Conservation (phyloP, 2,888 invertebrate genomes). For the Xestia ashworthii region DNA sequence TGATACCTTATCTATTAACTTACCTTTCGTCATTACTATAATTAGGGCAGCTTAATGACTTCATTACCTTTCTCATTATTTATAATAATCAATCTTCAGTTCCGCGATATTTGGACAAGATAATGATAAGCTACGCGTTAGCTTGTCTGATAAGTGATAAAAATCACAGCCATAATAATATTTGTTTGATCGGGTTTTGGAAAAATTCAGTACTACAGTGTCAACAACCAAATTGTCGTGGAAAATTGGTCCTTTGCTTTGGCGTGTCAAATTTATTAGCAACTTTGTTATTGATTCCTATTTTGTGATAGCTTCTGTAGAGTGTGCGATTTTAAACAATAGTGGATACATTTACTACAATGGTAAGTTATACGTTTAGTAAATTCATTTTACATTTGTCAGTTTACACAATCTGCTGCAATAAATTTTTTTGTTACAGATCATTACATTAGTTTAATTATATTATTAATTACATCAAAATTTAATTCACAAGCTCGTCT, state of each 20-base stretch:
- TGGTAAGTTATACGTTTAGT: not conserved
- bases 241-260: not conserved
- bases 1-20: not conserved
- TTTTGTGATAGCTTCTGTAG: not conserved
- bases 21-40: not conserved
- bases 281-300: not conserved
- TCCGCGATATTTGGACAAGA: slow-evolving; percentile 2
- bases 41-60: slow-evolving; percentile 7
- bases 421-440: not conserved
- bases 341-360: not conserved
- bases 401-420: not conserved
- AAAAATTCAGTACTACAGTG: not conserved
- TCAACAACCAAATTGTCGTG: not conserved
- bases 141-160: slow-evolving; percentile 13
- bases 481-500: not conserved
- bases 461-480: slow-evolving; percentile 1
- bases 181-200: slow-evolving; percentile 8
- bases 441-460: not conserved
- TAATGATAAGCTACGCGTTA: slow-evolving; percentile 22
- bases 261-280: not conserved
- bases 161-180: slow-evolving; percentile 16
- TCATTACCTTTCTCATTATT: slow-evolving; percentile 16
- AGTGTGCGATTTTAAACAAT: not conserved
- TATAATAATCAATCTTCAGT: slow-evolving; percentile 14
- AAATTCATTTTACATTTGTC: not conserved